phyloP scores from a whole-genome alignment of 2,888 invertebrate species.

The Eupithecia subfuscata region DNA sequence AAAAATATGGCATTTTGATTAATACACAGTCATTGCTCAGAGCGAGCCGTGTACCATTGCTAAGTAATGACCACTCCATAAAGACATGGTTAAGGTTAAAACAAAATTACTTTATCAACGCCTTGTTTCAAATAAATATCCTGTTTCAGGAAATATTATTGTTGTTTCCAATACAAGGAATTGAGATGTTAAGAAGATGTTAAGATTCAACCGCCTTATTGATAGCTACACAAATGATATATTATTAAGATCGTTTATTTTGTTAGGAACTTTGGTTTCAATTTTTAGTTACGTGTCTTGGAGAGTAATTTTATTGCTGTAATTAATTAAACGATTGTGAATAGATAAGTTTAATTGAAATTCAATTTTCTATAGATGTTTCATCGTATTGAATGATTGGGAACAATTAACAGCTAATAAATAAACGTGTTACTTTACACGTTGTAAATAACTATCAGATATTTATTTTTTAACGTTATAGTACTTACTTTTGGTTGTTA shows the following conservation, averaged over 20 bases:
- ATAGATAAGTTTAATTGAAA: constrained; percentile 60
- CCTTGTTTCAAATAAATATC: constrained; percentile 85
- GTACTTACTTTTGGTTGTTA: neutral
- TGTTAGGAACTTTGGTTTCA: constrained; percentile 58
- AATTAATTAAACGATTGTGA: constrained; percentile 59
- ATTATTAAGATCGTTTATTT: constrained; percentile 75
- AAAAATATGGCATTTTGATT: constrained; percentile 83
- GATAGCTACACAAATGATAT: constrained; percentile 80
- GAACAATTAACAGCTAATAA: constrained; percentile 39
- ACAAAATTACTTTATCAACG: constrained; percentile 85
- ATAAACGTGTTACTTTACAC: constrained; percentile 39
- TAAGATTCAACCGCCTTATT: constrained; percentile 80
- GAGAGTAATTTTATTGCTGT: constrained; percentile 60
- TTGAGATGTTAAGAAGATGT: constrained; percentile 81
- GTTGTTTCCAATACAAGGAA: constrained; percentile 82
- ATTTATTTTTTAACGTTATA: neutral
- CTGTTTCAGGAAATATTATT: constrained; percentile 84
- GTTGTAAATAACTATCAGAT: constrained; percentile 21
- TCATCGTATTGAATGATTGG: constrained; percentile 36
- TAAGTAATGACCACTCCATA: constrained; percentile 85
- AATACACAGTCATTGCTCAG: constrained; percentile 83
- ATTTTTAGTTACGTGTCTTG: constrained; percentile 57
- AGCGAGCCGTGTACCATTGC: constrained; percentile 83
- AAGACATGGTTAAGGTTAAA: constrained; percentile 85
- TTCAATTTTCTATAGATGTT: constrained; percentile 47